Percentiles rank a stretch among this genome's conserved stretches.
These are phyloP conservation scores for Sarcophaga carnaria DNA, from an alignment of 2,888 invertebrate species.

Conservation along the genomic window DNA sequence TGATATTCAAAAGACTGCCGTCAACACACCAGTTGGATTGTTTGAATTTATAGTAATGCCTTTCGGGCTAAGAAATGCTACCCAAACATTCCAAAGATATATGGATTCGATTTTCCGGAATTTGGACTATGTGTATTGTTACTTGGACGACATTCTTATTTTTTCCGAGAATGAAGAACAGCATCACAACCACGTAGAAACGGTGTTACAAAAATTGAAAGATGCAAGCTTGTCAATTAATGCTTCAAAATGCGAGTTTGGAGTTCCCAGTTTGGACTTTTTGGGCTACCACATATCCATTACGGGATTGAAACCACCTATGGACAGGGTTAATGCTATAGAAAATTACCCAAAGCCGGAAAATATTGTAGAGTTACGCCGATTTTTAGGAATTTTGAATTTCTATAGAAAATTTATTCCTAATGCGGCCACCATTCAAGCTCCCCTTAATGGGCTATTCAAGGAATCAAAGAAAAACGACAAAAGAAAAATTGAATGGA, in stretches of 20 bases:
- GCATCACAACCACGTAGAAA: conserved; percentile 68
- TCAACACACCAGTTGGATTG: conserved; percentile 78
- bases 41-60: conserved; percentile 76
- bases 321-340: conserved; percentile 63
- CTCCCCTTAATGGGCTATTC: conserved; percentile 31
- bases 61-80: conserved; percentile 75
- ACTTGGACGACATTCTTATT: conserved; percentile 75
- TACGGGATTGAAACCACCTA: conserved; percentile 45
- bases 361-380: conserved; percentile 47
- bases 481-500: conserved; percentile 20
- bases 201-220: conserved; percentile 68
- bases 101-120: conserved; percentile 73
- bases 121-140: conserved; percentile 72
- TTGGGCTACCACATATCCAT: conserved; percentile 30
- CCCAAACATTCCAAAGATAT: conserved; percentile 78
- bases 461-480: conserved; percentile 62
- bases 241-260: conserved; percentile 67
- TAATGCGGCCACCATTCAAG: conserved; percentile 45
- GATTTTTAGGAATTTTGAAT: conserved; percentile 61
- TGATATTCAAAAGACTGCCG: conserved; percentile 78
- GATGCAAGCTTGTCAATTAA: conserved; percentile 71
- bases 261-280: conserved; percentile 38
- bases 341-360: conserved; percentile 38
- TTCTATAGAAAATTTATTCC: conserved; percentile 61
- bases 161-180: conserved; percentile 68